phyloP scores from a whole-genome alignment of 2,888 invertebrate species.

The Caenorhabditis zanzibari region DNA sequence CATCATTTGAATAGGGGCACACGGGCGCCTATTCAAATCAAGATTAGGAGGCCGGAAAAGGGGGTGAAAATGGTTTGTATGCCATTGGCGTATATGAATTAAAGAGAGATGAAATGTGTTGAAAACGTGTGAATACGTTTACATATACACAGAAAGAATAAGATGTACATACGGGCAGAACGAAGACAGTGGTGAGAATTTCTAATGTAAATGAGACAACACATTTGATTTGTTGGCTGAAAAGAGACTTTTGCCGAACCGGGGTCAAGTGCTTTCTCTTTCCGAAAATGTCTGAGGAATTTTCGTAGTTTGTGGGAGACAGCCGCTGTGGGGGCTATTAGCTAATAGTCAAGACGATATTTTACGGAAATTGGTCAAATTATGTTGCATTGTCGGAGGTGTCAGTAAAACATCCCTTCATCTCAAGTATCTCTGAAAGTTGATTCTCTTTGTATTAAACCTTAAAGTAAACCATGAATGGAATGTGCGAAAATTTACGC shows the following conservation, averaged over 20 bases:
- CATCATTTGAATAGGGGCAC: slow-evolving; percentile 55
- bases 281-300: slow-evolving; percentile 6
- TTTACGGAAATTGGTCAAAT: slow-evolving; percentile 33
- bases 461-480: neutral
- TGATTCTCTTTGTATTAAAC: slow-evolving; percentile 20
- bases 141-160: neutral
- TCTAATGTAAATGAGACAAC: slow-evolving; percentile 46
- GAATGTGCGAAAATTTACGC: neutral
- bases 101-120: slow-evolving; percentile 47
- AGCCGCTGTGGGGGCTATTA: neutral
- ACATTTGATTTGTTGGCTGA: slow-evolving; percentile 50
- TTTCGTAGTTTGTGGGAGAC: slow-evolving; percentile 36
- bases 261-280: slow-evolving; percentile 51
- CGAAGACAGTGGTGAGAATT: slow-evolving; percentile 40
- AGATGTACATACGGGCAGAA: slow-evolving; percentile 61
- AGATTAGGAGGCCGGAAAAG: slow-evolving; percentile 59
- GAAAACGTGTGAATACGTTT: slow-evolving; percentile 48
- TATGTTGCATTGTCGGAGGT: slow-evolving; percentile 38
- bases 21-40: slow-evolving; percentile 50
- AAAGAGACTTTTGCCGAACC: slow-evolving; percentile 11
- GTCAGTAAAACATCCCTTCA: slow-evolving; percentile 17
- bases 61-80: slow-evolving; percentile 58
- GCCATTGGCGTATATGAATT: slow-evolving; percentile 51
- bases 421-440: slow-evolving; percentile 21
- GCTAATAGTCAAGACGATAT: slow-evolving; percentile 20